Evolutionary conservation across 2,113 vertebrate genomes (phyloP).

Genomic region (Hippocampus comes): DNA sequence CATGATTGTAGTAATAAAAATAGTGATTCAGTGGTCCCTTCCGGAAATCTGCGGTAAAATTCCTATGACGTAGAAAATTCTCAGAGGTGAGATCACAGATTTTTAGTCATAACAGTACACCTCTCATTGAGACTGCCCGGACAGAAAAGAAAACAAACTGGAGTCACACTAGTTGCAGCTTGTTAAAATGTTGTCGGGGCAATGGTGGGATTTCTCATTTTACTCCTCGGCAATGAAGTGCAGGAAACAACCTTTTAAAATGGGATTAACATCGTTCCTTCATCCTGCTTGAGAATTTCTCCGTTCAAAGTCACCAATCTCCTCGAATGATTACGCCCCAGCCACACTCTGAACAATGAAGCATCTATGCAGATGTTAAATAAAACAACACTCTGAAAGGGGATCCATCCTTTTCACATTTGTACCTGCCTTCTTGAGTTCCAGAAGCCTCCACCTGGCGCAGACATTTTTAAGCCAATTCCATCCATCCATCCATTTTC

Average conservation of each 20-base stretch:
- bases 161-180: conserved; percentile 28
- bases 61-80: neutral
- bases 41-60: neutral
- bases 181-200: conserved; percentile 38
- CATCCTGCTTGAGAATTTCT: conserved; percentile 17
- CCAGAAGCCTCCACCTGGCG: conserved; percentile 37
- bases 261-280: conserved; percentile 53
- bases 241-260: conserved; percentile 58
- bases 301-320: conserved; percentile 46
- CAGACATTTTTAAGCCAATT: conserved; percentile 17
- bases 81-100: too few species aligned
- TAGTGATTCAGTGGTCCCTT: neutral
- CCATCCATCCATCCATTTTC: too few species aligned
- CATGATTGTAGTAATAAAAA: neutral
- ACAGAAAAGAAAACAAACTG: conserved; percentile 19
- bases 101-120: neutral
- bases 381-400: conserved; percentile 66
- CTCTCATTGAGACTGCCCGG: conserved; percentile 7
- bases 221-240: conserved; percentile 52
- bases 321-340: conserved; percentile 44
- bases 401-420: conserved; percentile 44
- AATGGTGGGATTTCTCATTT: conserved; percentile 38
- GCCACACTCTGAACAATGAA: conserved; percentile 56
- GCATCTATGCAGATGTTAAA: conserved; percentile 49
- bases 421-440: conserved; percentile 45